Evolutionary conservation across 2,113 vertebrate species (phyloP).

Genomic region (Cettia cetti): DNA sequence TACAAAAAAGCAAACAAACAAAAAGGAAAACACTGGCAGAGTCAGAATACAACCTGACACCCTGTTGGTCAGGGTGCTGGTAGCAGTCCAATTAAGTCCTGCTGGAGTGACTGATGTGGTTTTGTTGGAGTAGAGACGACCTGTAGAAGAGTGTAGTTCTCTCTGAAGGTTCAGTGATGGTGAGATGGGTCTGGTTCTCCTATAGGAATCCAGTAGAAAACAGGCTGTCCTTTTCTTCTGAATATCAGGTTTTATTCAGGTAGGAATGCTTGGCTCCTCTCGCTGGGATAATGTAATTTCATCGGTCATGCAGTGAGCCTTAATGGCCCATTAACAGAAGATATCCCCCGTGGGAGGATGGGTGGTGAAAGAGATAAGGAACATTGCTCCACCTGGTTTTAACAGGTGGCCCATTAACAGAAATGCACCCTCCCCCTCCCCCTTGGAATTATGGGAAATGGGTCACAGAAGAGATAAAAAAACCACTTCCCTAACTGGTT

Average conservation of each 20-base stretch:
- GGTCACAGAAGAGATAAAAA: neutral
- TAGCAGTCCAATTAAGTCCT: neutral
- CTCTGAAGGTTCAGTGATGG: neutral
- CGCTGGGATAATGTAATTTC: neutral
- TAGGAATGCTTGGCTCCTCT: neutral
- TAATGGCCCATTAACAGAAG: neutral
- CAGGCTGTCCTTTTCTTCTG: neutral
- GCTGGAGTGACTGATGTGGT: neutral
- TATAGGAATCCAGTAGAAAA: neutral
- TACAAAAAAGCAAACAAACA: neutral
- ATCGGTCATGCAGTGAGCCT: neutral
- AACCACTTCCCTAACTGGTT: neutral
- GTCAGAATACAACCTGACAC: neutral
- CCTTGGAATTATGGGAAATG: neutral
- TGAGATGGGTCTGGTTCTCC: neutral
- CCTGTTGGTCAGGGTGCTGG: neutral
- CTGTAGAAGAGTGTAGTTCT: neutral
- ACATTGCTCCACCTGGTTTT: neutral
- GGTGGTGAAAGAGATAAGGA: neutral
- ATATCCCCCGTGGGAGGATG: neutral
- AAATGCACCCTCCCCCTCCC: neutral
- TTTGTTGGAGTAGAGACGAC: neutral
- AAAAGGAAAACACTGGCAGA: neutral
- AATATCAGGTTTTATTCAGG: neutral
- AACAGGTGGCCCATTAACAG: neutral